Conservation (phyloP, 2,113 vertebrate genomes). For the Damaliscus lunatus region DNA sequence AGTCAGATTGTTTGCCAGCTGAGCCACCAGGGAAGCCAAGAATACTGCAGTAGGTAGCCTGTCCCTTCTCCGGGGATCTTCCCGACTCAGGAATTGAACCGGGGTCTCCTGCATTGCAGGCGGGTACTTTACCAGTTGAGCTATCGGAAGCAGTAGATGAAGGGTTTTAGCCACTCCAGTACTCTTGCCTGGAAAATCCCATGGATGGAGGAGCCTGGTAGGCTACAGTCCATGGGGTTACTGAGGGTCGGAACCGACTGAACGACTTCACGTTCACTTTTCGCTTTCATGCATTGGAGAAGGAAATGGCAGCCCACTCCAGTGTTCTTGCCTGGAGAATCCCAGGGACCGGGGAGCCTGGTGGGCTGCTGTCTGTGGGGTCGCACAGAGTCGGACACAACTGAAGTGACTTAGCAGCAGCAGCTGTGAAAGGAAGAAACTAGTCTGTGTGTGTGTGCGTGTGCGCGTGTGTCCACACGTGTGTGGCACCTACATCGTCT, state of each 20-base stretch:
- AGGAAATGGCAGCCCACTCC: too few species aligned
- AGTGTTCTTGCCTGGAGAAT: too few species aligned
- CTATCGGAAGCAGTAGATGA: background rate
- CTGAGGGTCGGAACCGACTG: too few species aligned
- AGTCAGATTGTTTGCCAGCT: background rate
- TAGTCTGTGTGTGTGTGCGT: background rate
- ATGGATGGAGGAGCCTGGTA: too few species aligned
- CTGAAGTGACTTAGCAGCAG: too few species aligned
- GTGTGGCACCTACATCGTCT: background rate
- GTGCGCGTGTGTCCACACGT: fast-evolving
- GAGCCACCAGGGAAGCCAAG: background rate
- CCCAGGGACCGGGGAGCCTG: too few species aligned
- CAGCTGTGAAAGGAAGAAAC: background rate
- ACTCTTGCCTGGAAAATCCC: too few species aligned
- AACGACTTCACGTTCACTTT: too few species aligned
- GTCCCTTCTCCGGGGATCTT: background rate
- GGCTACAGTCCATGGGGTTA: too few species aligned
- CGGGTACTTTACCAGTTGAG: background rate
- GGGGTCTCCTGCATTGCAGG: background rate
- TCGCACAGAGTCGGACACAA: too few species aligned
- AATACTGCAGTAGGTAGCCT: background rate
- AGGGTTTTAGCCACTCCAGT: background rate
- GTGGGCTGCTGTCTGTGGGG: too few species aligned
- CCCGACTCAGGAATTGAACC: background rate
- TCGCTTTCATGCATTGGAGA: too few species aligned